Evolutionary conservation across 1,140 invertebrate genomes (phyloP).

Genomic region (Platyura marginata): DNA sequence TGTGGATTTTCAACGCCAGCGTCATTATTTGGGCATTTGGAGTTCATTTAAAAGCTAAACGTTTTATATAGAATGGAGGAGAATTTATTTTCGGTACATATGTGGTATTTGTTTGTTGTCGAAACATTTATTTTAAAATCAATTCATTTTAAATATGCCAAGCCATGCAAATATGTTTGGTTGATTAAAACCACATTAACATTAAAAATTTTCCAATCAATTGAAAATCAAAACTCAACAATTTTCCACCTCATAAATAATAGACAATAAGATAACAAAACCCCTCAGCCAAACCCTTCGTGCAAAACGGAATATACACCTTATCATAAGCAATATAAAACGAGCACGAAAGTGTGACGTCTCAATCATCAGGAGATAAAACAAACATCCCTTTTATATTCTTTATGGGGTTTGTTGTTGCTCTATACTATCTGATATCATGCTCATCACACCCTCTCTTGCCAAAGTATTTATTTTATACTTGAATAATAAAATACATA

Average conservation of each 20-base stretch:
- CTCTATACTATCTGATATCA: neutral
- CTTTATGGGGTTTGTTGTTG: neutral
- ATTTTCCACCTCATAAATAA: neutral
- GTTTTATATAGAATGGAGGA: neutral
- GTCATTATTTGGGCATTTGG: too few species aligned
- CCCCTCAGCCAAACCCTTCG: neutral
- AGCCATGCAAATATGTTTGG: too few species aligned
- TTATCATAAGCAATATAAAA: neutral
- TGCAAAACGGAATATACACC: neutral
- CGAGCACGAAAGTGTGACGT: neutral
- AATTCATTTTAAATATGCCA: neutral
- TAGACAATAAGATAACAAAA: neutral
- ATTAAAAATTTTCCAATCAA: neutral
- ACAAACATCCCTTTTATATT: neutral
- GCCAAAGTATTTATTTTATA: too few species aligned
- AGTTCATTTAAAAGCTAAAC: neutral
- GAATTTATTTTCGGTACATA: neutral
- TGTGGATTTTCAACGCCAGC: too few species aligned
- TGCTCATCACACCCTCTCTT: too few species aligned
- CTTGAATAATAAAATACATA: too few species aligned
- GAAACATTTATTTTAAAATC: neutral
- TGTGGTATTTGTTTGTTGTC: neutral
- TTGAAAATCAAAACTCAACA: neutral
- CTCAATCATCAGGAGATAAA: neutral
- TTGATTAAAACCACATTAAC: neutral